These are phyloP conservation scores for Pterobdella sp. DNA, from an alignment of 2,888 invertebrate species.

Conservation along the genomic window DNA sequence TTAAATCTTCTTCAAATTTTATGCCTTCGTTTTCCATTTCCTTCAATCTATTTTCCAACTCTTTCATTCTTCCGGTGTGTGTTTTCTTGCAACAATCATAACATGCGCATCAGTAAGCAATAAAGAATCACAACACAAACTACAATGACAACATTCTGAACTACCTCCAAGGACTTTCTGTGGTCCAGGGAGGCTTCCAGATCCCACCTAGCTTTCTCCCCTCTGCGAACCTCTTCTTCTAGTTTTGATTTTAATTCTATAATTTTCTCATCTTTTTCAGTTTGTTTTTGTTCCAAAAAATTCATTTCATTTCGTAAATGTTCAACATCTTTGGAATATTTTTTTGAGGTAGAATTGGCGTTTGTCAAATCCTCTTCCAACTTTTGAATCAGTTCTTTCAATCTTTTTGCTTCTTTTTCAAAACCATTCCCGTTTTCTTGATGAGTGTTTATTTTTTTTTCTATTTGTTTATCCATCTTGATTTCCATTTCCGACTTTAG, in stretches of 20 bases:
- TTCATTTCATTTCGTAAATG: background rate
- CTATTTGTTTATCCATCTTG: background rate
- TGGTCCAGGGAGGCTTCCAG: background rate
- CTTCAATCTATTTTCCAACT: background rate
- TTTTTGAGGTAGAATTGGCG: too few species aligned
- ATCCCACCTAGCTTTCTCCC: background rate
- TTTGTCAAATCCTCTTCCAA: background rate
- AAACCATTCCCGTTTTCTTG: background rate
- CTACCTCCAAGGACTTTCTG: background rate
- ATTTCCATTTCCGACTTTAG: constrained; percentile 6
- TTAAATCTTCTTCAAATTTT: constrained; percentile 15
- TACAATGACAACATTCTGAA: background rate
- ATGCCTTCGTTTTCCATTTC: constrained; percentile 2
- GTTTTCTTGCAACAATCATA: background rate
- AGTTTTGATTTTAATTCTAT: background rate
- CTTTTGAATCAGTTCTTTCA: background rate
- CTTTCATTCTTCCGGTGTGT: background rate
- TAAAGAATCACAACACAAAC: background rate
- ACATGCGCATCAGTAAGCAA: background rate
- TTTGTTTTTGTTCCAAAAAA: background rate
- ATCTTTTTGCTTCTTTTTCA: background rate
- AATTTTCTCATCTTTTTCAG: background rate
- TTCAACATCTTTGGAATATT: background rate
- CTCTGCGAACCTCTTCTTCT: background rate
- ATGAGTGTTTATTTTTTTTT: background rate